A percentile compares a stretch with the other conserved stretches of the same genome.
These are phyloP conservation scores for Candidula unifasciata DNA, from an alignment of 2,888 invertebrate species.

Conservation along the genomic window DNA sequence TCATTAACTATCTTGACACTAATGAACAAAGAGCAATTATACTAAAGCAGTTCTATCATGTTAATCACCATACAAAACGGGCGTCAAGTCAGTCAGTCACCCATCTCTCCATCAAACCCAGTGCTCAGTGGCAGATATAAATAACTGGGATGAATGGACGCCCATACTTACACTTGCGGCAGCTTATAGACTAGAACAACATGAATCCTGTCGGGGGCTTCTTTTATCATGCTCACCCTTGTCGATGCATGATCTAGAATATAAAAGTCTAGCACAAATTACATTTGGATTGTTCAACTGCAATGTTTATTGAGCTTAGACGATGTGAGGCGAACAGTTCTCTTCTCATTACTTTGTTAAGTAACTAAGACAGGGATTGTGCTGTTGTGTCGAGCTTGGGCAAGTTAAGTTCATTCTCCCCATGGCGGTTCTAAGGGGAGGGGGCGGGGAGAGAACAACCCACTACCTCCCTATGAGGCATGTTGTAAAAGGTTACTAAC, in stretches of 20 bases:
- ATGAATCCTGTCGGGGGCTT: conserved; percentile 43
- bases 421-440: no score
- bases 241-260: conserved; percentile 56
- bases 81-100: neutral
- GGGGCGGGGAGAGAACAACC: no score
- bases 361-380: no score
- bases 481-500: no score
- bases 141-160: conserved; percentile 33
- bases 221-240: conserved; percentile 49
- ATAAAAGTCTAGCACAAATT: conserved; percentile 59
- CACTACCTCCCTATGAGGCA: no score
- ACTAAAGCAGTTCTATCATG: neutral
- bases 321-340: no score
- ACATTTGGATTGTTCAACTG: conserved; percentile 50
- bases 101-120: conserved; percentile 18
- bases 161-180: conserved; percentile 51
- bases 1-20: no score
- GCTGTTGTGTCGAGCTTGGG: no score
- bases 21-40: no score
- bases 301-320: neutral
- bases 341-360: no score
- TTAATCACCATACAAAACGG: neutral
- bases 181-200: conserved; percentile 45
- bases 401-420: no score
- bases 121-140: conserved; percentile 17